These are phyloP conservation scores for Mythimna vitellina DNA, from an alignment of 2,888 invertebrate species.

Conservation along the genomic window DNA sequence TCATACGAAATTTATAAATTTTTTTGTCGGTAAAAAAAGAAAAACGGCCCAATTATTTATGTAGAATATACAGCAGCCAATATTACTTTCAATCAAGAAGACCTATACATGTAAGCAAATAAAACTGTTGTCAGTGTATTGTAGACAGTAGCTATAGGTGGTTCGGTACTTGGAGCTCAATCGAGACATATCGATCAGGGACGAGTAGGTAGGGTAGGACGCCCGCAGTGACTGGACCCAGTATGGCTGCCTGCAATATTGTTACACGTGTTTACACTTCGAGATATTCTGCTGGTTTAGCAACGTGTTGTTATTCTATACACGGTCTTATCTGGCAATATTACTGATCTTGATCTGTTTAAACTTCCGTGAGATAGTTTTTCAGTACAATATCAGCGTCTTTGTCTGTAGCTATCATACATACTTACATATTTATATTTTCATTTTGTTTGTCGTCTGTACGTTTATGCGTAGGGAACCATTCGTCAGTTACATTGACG, in stretches of 20 bases:
- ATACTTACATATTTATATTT: constrained; percentile 25
- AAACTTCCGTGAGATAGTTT: constrained; percentile 32
- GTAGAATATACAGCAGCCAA: neutral
- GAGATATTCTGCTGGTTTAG: constrained; percentile 23
- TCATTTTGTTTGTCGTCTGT: constrained; percentile 28
- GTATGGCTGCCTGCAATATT: constrained; percentile 47
- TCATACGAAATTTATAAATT: too few species aligned
- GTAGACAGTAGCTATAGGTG: constrained; percentile 27
- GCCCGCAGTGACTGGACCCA: constrained; percentile 50
- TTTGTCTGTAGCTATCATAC: constrained; percentile 19
- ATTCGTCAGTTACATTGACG: constrained; percentile 51
- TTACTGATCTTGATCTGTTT: constrained; percentile 32
- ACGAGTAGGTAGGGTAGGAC: constrained; percentile 54
- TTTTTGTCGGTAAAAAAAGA: too few species aligned
- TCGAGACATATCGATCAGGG: constrained; percentile 83
- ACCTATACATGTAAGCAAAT: constrained; percentile 9
- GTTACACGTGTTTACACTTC: constrained; percentile 47
- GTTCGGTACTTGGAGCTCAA: constrained; percentile 70
- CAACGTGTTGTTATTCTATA: constrained; percentile 27
- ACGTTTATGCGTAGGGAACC: constrained; percentile 20
- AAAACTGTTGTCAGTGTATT: constrained; percentile 17
- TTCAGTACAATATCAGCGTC: constrained; percentile 18
- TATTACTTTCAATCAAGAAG: constrained; percentile 19
- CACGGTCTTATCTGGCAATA: constrained; percentile 25
- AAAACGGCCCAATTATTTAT: neutral